Base-by-base conservation (phyloP, 1,140 invertebrate species). In the Achroia grisella region DNA sequence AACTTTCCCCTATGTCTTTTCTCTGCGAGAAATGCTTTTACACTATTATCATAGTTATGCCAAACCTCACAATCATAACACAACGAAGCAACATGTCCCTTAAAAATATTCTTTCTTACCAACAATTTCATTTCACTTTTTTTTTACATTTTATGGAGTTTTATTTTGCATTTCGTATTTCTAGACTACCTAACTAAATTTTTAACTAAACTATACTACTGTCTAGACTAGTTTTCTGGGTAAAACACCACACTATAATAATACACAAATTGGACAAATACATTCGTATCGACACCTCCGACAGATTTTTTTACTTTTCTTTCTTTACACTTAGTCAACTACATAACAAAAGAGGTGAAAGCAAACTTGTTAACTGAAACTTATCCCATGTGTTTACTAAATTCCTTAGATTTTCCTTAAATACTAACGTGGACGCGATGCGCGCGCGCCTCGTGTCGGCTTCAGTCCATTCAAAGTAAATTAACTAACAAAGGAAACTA, bases 21-120 rank as follows among this genome's bases (percentile, higher is more conserved):
- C 76, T 80, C 76, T 82, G 75, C 62, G 81, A 82, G 78, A 82
- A 81, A 76, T 71, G 71, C 69, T 66, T 72, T 73, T 63, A 69
- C 70, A 77, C 73, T 81, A 84, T 79, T 80, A 85, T 75, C 74
- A 83, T 86, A 86, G 86, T 87, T 86, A 86, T 86, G 86, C 82
- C 80, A 86, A 84, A 87, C 71, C 73, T 57, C 72, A 82, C 69
- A 69, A n/a, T 61, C 73, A 75, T 78, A 85, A 86, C 82, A 84
- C 73, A 85, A 86, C 77, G 72, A 86, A 85, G 86, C 84, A 84
- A 86, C 86, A 86, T 86, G 82, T 86, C 77, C 82, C 79, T 84
- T 82, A 86, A 87, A 87, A 87, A 86, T 86, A 87, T 72, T 86
- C 83, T 80, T 80, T 86, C 76, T 86, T 84, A 82, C 74, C 76